Evolutionary conservation across 2,888 invertebrate genomes (phyloP).

Genomic region (Pseudeuparius sepicola): DNA sequence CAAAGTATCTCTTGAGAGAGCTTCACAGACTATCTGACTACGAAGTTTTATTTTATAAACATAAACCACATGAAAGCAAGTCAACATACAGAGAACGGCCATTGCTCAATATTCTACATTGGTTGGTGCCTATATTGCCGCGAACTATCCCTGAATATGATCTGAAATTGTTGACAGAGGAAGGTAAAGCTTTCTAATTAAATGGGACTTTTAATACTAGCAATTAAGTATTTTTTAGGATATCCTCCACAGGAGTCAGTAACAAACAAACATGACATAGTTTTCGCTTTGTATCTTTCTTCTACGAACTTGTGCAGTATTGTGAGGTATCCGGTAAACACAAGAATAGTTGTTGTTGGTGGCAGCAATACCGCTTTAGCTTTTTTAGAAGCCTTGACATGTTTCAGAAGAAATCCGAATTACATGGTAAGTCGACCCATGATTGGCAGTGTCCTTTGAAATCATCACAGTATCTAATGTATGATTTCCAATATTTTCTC

Average conservation of each 20-base stretch:
- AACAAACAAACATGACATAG: too few species aligned
- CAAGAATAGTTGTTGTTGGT: slow-evolving; percentile 54
- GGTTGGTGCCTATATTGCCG: slow-evolving; percentile 30
- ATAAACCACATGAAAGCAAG: slow-evolving; percentile 38
- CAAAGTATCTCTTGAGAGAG: slow-evolving; percentile 43
- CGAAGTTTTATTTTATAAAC: slow-evolving; percentile 46
- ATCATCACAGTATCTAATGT: too few species aligned
- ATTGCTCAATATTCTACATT: slow-evolving; percentile 26
- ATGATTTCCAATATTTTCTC: too few species aligned
- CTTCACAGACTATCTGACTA: slow-evolving; percentile 46
- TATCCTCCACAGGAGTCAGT: too few species aligned
- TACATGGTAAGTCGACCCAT: slow-evolving; percentile 21
- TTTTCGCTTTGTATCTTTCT: too few species aligned
- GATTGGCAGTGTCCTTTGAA: too few species aligned
- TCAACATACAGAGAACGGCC: slow-evolving; percentile 23
- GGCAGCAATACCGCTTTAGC: slow-evolving; percentile 53
- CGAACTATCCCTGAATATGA: slow-evolving; percentile 26
- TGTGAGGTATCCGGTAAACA: slow-evolving; percentile 44
- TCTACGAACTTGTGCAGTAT: too few species aligned
- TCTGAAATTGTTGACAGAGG: slow-evolving; percentile 23
- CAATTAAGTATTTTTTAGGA: too few species aligned
- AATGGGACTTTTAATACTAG: too few species aligned
- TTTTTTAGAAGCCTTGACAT: slow-evolving; percentile 49
- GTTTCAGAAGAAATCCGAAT: slow-evolving; percentile 38
- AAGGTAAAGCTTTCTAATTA: too few species aligned